Conservation (phyloP, 2,113 vertebrate species). For the Rhadina sibilatrix region DNA sequence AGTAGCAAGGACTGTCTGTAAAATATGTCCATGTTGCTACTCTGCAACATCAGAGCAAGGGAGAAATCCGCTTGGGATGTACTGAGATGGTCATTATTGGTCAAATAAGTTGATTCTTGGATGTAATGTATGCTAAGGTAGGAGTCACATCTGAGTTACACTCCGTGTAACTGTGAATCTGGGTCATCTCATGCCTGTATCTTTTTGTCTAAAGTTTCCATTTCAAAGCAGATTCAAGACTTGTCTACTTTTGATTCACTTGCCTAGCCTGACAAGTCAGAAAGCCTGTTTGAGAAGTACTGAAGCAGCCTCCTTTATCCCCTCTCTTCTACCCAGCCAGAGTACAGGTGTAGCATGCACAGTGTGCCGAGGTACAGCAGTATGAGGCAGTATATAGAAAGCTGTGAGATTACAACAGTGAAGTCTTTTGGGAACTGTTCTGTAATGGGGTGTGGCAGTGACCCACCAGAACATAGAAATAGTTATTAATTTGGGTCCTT, state of each 20-base stretch:
- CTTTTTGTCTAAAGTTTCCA: not conserved
- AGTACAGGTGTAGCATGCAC: not conserved
- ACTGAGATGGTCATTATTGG: not conserved
- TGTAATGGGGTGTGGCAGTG: not conserved
- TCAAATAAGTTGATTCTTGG: not conserved
- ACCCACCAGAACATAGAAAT: not conserved
- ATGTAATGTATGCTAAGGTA: not conserved
- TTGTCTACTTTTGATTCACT: not conserved
- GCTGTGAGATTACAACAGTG: not conserved
- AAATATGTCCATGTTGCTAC: not conserved
- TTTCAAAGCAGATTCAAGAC: not conserved
- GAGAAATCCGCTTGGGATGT: not conserved
- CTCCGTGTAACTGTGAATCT: not conserved
- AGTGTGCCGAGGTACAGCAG: not conserved
- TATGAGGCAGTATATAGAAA: not conserved
- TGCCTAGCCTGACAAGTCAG: not conserved
- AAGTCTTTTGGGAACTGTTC: not conserved
- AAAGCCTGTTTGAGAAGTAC: not conserved
- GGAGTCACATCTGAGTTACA: not conserved
- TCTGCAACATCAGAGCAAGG: not conserved
- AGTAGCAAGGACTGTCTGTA: not conserved
- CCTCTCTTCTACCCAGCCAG: not conserved
- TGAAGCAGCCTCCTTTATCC: not conserved
- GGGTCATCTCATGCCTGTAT: not conserved
- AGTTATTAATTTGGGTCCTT: not conserved